Evolutionary conservation across 2,888 invertebrate species (phyloP).

Genomic region (Acleris sparsana): DNA sequence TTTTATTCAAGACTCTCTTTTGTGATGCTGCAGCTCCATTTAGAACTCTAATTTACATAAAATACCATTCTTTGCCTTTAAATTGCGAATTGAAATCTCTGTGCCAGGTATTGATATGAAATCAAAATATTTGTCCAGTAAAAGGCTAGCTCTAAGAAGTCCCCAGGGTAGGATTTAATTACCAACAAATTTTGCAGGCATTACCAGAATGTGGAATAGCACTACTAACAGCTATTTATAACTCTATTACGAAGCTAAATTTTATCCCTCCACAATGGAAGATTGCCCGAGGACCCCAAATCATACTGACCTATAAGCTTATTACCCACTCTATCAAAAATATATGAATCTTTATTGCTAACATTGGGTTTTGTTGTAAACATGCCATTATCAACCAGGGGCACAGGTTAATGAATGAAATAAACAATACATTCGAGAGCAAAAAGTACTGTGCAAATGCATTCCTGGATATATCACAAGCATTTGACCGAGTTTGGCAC

Average conservation of each 20-base stretch:
- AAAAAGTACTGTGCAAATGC: constrained; percentile 19
- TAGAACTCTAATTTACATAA: too few relatives aligned
- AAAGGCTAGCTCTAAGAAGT: too few relatives aligned
- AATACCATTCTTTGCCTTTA: too few relatives aligned
- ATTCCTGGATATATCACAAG: constrained; percentile 42
- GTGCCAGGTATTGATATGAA: too few relatives aligned
- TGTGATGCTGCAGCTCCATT: too few relatives aligned
- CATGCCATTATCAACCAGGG: too few relatives aligned
- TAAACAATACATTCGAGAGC: background rate
- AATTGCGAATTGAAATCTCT: too few relatives aligned
- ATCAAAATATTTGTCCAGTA: too few relatives aligned
- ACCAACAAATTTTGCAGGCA: background rate
- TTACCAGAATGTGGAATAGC: background rate
- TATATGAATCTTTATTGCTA: constrained; percentile 10
- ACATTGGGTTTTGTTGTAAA: background rate
- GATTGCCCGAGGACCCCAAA: constrained; percentile 26
- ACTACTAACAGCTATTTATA: background rate
- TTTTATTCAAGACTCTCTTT: too few relatives aligned
- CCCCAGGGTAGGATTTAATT: too few relatives aligned
- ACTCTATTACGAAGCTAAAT: background rate
- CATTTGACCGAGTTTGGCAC: constrained; percentile 46
- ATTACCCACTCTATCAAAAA: constrained; percentile 23
- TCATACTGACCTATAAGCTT: constrained; percentile 30
- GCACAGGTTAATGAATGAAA: too few relatives aligned
- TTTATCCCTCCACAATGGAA: constrained; percentile 37